Conservation (phyloP, 2,888 invertebrate species). For the Agonum fuliginosum region DNA sequence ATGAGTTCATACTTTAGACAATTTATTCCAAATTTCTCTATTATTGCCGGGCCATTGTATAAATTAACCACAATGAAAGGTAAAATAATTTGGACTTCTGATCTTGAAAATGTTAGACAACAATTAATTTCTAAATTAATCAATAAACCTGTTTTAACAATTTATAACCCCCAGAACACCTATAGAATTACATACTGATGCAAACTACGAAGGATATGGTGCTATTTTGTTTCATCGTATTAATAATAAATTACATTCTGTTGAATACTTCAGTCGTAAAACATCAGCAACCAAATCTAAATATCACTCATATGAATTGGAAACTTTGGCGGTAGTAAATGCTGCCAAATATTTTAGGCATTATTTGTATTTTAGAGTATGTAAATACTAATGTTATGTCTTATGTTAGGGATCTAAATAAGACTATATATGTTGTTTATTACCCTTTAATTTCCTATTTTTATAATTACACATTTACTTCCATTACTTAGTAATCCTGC, state of each 20-base stretch:
- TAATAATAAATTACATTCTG: conserved; percentile 42
- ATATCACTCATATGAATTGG: conserved; percentile 45
- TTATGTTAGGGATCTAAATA: too few species aligned
- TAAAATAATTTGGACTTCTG: not conserved
- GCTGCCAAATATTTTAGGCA: conserved; percentile 38
- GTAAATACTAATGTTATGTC: too few species aligned
- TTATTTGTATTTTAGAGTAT: conserved; percentile 10
- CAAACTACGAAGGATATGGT: conserved; percentile 38
- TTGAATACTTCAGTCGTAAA: conserved; percentile 57
- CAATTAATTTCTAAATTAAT: not conserved
- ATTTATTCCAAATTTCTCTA: conserved; percentile 1
- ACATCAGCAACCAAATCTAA: conserved; percentile 42
- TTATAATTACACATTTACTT: too few species aligned
- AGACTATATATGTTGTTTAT: too few species aligned
- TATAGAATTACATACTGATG: conserved; percentile 56
- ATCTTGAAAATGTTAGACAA: conserved; percentile 6
- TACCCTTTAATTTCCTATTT: too few species aligned
- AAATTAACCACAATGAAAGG: not conserved
- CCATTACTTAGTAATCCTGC: too few species aligned
- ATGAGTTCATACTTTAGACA: conserved; percentile 12
- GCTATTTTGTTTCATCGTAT: conserved; percentile 42
- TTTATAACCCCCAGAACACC: conserved; percentile 44
- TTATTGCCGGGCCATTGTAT: not conserved
- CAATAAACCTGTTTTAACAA: conserved; percentile 21
- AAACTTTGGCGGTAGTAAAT: conserved; percentile 42